These are phyloP conservation scores for Podargus strigoides DNA, from an alignment of 2,797 vertebrate genomes.

Conservation along the genomic window DNA sequence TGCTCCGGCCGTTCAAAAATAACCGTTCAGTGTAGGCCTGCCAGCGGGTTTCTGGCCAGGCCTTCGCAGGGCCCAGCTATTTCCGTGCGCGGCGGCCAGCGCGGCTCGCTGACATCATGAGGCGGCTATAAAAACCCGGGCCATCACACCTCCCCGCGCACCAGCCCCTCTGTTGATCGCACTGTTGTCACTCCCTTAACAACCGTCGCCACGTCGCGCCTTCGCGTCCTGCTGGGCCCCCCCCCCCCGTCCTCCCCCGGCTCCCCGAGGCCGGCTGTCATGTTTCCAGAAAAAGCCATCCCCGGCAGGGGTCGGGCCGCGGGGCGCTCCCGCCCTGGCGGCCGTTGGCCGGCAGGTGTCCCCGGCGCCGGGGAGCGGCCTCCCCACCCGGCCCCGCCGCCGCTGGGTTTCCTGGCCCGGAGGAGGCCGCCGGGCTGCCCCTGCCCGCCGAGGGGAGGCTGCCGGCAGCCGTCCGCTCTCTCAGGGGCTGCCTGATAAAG, in stretches of 20 bases:
- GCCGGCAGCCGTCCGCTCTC: neutral
- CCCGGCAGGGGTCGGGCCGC: neutral
- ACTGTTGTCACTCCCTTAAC: slow-evolving; percentile 71
- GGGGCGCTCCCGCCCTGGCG: neutral
- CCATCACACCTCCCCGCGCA: slow-evolving; percentile 17
- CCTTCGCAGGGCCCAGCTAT: neutral
- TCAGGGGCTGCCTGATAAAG: neutral
- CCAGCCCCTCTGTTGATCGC: slow-evolving; percentile 59
- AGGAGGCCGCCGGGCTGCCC: too few relatives aligned
- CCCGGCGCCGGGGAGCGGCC: neutral
- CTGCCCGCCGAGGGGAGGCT: neutral
- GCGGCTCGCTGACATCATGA: slow-evolving; percentile 27
- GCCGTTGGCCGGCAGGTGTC: slow-evolving; percentile 50
- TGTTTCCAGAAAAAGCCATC: slow-evolving; percentile 65
- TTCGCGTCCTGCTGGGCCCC: slow-evolving; percentile 26
- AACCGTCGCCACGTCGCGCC: slow-evolving; percentile 69
- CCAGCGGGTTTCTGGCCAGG: neutral
- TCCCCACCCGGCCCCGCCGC: neutral
- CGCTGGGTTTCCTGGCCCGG: neutral
- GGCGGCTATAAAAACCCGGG: slow-evolving; percentile 33
- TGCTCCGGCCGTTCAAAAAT: neutral
- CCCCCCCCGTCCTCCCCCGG: neutral
- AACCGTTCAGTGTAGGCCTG: neutral
- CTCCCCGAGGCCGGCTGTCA: slow-evolving; percentile 45
- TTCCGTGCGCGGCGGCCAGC: slow-evolving; percentile 31